Conservation (phyloP, 2,113 vertebrate genomes). For the Siniperca chuatsi region DNA sequence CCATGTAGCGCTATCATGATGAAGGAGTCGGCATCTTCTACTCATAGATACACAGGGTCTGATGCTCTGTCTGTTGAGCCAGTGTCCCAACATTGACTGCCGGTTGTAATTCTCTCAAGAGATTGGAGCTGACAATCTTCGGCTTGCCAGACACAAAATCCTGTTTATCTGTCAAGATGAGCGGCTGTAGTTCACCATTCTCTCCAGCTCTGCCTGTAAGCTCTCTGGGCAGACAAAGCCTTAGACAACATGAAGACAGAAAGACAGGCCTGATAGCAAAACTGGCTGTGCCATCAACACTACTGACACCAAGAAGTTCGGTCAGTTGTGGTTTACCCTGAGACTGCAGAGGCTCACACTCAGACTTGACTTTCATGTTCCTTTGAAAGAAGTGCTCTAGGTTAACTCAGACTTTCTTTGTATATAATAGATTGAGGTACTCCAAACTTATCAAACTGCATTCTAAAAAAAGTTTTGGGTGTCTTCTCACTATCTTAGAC, state of each 20-base stretch:
- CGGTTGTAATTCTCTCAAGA: conserved; percentile 81
- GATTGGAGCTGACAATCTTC: conserved; percentile 78
- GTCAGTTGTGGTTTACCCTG: conserved; percentile 19
- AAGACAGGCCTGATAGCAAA: conserved; percentile 42
- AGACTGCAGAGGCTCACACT: conserved; percentile 10
- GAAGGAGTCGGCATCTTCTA: conserved; percentile 53
- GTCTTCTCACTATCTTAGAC: neutral
- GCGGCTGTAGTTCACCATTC: conserved; percentile 54
- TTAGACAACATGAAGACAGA: conserved; percentile 63
- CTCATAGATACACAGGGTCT: conserved; percentile 47
- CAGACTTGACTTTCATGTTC: conserved; percentile 43
- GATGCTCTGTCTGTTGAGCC: conserved; percentile 62
- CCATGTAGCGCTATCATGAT: conserved; percentile 49
- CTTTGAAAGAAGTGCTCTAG: conserved; percentile 13
- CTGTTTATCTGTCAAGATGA: conserved; percentile 80
- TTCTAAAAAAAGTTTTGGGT: neutral
- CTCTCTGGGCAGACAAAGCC: conserved; percentile 63
- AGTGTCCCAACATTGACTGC: conserved; percentile 67
- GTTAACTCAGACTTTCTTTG: conserved; percentile 9
- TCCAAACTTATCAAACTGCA: conserved; percentile 24
- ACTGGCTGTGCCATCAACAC: conserved; percentile 25
- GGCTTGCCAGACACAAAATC: conserved; percentile 79
- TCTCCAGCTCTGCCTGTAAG: conserved; percentile 65
- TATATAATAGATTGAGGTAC: conserved; percentile 10
- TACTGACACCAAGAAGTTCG: conserved; percentile 42